Evolutionary conservation across 2,888 invertebrate genomes (phyloP), one percentile per base, ranked within the genome.

Genomic region (Dasysyrphus tricinctus): DNA sequence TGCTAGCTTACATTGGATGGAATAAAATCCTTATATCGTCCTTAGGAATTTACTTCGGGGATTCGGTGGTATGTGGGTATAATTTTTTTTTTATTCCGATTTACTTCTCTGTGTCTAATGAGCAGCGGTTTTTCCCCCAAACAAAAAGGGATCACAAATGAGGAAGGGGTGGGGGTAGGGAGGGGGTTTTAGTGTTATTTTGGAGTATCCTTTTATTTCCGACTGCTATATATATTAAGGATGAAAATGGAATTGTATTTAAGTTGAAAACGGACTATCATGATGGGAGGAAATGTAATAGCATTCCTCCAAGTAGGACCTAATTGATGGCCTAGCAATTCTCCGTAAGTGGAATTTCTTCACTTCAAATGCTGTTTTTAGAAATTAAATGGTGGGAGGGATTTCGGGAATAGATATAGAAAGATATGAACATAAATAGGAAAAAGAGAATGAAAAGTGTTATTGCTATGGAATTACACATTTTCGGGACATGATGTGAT

Each of bases 191-290:
- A 69, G 75, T 72, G 75, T 76, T 67, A 75, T 63, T 34, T 74
- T 70, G 76, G 86, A 86, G 86, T 86, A 86, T 86, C 86, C 86
- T 82, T 85, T 82, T 67, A 86, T 86, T 82, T 86, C 86, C 86
- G 86, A 72, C 76, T 76, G 75, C 75, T 59, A 75, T 86, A 86
- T 78, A 76, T 19, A 16, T 29, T 78, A 72, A 24, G 78, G 86
- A 86, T 65, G 78, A 82, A 69, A 79, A 86, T 79, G 82, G 86
- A 82, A 82, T 82, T 75, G 82, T 86, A 75, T 82, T 86, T 47
- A 49, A 67, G 49, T 67, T 49, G 67, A 67, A 67, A 65, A 72
- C 78, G 82, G 74, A 82, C 82, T 78, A 82, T 80, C 84, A 80
- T 54, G 54, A 47, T 56, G 56, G 57, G 72, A 63, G 85, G 81